These are phyloP conservation scores for Dinocampus coccinellae DNA, from an alignment of 2,888 invertebrate species.

Conservation along the genomic window DNA sequence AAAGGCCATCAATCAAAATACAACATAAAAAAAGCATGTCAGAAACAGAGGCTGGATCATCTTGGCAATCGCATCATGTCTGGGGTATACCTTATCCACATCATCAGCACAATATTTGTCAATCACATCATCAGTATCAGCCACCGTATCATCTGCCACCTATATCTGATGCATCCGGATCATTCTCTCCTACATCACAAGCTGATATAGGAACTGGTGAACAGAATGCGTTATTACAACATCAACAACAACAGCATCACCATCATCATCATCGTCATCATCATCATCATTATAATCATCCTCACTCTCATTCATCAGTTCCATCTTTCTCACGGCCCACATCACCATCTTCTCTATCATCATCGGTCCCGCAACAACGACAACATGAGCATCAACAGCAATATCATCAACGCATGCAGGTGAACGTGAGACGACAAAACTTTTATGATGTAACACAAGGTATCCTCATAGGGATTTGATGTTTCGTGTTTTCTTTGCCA, in stretches of 20 bases:
- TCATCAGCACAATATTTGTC: conserved; percentile 52
- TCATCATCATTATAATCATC: not conserved
- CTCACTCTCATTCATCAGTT: not conserved
- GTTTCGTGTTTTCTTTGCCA: not conserved
- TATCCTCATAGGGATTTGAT: conserved; percentile 18
- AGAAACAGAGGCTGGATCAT: conserved; percentile 54
- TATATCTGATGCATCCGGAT: conserved; percentile 43
- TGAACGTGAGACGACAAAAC: conserved; percentile 16
- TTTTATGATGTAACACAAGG: conserved; percentile 10
- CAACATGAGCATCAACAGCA: conserved; percentile 3
- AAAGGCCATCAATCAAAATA: conserved; percentile 1
- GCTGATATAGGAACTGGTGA: conserved; percentile 3
- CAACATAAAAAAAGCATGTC: conserved; percentile 46
- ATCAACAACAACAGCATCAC: conserved; percentile 55
- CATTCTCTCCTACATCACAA: conserved; percentile 2
- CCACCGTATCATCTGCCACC: conserved; percentile 49
- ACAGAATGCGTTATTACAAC: conserved; percentile 34
- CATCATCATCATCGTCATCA: conserved; percentile 34
- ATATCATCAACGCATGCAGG: conserved; percentile 1
- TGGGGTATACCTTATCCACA: conserved; percentile 55
- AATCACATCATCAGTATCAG: conserved; percentile 41
- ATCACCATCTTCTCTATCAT: conserved; percentile 34
- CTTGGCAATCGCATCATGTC: conserved; percentile 64
- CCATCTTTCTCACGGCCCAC: conserved; percentile 39
- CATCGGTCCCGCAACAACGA: conserved; percentile 28